Conservation (phyloP, 2,113 vertebrate species). For the Heterotilapia buettikoferi region DNA sequence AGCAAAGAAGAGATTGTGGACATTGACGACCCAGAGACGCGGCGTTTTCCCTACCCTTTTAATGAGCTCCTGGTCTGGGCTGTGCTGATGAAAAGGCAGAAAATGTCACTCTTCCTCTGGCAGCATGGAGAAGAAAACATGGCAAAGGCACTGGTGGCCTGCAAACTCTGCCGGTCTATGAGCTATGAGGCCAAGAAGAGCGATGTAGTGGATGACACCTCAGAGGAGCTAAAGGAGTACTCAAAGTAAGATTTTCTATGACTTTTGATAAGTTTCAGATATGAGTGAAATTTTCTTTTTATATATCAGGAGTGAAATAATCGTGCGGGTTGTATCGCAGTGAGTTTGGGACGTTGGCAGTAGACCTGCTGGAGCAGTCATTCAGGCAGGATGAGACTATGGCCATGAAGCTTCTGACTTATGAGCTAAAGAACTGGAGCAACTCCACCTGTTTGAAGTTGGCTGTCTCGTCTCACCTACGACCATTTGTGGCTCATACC, state of each 20-base stretch:
- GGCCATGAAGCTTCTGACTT: constrained; percentile 98
- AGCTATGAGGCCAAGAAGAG: constrained; percentile 96
- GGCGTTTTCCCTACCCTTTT: constrained; percentile 93
- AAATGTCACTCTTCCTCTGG: constrained; percentile 98
- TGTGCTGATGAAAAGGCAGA: constrained; percentile 96
- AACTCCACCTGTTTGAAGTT: constrained; percentile 97
- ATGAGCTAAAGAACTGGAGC: constrained; percentile 98
- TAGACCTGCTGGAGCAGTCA: constrained; percentile 93
- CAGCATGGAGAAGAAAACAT: constrained; percentile 98
- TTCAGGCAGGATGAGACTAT: constrained; percentile 98
- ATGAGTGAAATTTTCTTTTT: background rate
- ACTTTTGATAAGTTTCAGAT: background rate
- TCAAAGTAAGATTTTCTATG: constrained; percentile 77
- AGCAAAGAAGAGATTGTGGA: constrained; percentile 97
- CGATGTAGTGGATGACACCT: constrained; percentile 94
- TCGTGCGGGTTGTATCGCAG: constrained; percentile 56
- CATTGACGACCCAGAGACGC: constrained; percentile 94
- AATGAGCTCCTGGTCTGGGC: constrained; percentile 97
- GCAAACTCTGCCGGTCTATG: constrained; percentile 95
- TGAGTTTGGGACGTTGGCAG: constrained; percentile 92
- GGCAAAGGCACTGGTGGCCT: constrained; percentile 97
- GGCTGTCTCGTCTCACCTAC: constrained; percentile 92
- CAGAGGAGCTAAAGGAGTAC: constrained; percentile 93
- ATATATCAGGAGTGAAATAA: background rate
- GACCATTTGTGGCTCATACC: constrained; percentile 93